Evolutionary conservation across 2,797 vertebrate species (phyloP).

Genomic region (Xyrichtys novacula): DNA sequence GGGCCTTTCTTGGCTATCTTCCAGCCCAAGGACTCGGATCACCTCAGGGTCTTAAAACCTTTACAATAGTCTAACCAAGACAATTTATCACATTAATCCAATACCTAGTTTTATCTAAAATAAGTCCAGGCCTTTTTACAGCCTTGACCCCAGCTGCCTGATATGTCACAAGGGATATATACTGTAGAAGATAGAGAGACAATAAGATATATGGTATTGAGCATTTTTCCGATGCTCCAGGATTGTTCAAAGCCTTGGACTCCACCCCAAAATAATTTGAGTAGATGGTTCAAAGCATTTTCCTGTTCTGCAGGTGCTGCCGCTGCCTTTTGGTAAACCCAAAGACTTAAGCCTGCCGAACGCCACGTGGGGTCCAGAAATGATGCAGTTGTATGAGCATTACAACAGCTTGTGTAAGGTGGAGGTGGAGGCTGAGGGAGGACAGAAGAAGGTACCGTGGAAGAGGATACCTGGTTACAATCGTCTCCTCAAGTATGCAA

Average conservation of each 20-base stretch:
- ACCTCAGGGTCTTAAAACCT: background rate
- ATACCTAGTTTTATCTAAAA: no score
- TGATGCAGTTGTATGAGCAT: conserved; percentile 81
- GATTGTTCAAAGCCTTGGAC: background rate
- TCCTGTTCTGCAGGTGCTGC: conserved; percentile 49
- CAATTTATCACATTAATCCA: no score
- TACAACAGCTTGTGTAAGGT: conserved; percentile 78
- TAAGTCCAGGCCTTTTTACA: no score
- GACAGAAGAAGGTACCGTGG: conserved; percentile 76
- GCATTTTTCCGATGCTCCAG: background rate
- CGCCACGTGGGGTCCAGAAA: conserved; percentile 86
- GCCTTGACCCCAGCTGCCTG: no score
- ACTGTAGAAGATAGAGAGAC: no score
- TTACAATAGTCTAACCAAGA: background rate
- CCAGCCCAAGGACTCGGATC: background rate
- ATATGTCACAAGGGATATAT: no score
- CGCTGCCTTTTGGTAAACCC: conserved; percentile 61
- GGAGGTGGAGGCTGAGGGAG: conserved; percentile 64
- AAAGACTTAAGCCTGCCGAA: conserved; percentile 88
- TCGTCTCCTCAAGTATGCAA: conserved; percentile 76
- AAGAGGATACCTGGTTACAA: conserved; percentile 88
- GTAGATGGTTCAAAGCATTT: conserved; percentile 1
- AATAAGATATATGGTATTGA: no score
- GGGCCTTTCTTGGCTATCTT: background rate
- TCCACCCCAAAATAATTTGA: background rate